Base-by-base conservation (phyloP, 2,113 vertebrate genomes). In the Ammodytes marinus region DNA sequence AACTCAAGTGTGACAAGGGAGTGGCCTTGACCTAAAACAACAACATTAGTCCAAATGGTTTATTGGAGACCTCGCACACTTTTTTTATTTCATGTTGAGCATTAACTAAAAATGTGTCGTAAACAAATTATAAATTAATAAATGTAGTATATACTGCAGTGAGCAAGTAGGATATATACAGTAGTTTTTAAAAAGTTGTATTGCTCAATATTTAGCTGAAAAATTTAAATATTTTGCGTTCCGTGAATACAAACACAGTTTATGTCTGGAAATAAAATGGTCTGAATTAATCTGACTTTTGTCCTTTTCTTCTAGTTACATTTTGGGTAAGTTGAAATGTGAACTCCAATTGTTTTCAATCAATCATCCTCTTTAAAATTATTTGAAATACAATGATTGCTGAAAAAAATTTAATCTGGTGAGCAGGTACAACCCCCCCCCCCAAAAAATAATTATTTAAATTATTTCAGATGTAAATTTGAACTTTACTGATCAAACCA, bases 281-380 rank as follows among this genome's bases (percentile, higher is more conserved):
- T 43, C 27, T 42, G 3, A 60, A 15, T 1, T 73, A 5, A 55
- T 68, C 17, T 0, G 4, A 43, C 7, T 9, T 64, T 10, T 79
- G 6, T 43, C n/a, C 27, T 55, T 72, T 59, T 74, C 11, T 42
- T 84, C n/a, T 69, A 65, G 71, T 67, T 71, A 14, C 14, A 13
- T 5, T 59, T 54, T 12, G 5, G 54, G 77, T 72, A 67, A 71
- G 60, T 84, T 35, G 2, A 78, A 69, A 49, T n/a, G 3, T 13
- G 6, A 69, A 4, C 13, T 65, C 5, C 13, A 27, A 4, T 8
- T 37, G 27, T 17, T 17, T 43, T 39, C 15, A 50, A 74, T 64
- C 37, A 47, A 53, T 54, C 17, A 40, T 15, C 57, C 6, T 42
- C 4, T 10, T 15, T 72, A 3, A 63, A 55, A 68, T 63, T 0